Percentiles rank a stretch among this genome's conserved stretches.
Evolutionary conservation across 2,113 vertebrate genomes (phyloP).

Genomic region (Otus sunia): DNA sequence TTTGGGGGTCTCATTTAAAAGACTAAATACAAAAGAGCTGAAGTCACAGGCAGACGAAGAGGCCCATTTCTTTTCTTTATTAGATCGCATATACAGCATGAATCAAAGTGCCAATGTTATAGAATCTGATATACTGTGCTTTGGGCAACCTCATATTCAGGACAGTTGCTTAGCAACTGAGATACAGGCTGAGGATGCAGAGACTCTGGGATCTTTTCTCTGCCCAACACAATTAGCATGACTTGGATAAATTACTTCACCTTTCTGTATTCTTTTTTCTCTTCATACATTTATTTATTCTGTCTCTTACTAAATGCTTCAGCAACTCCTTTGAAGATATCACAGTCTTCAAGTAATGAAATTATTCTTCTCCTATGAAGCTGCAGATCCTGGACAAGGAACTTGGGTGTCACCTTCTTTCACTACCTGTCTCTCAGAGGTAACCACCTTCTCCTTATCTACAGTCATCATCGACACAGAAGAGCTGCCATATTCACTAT

Average conservation of each 20-base stretch:
- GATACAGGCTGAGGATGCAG: slow-evolving; percentile 28
- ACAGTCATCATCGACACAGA: neutral
- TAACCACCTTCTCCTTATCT: neutral
- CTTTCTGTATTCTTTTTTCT: neutral
- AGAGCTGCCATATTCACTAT: neutral
- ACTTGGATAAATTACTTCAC: slow-evolving; percentile 49
- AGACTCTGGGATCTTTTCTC: slow-evolving; percentile 35
- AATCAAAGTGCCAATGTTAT: slow-evolving; percentile 14
- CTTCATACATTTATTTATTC: slow-evolving; percentile 3
- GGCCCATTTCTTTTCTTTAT: neutral
- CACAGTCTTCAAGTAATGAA: neutral
- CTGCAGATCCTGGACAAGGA: neutral
- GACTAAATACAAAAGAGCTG: neutral
- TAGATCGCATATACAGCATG: neutral
- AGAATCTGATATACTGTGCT: slow-evolving; percentile 28
- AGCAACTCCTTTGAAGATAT: neutral
- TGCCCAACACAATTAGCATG: slow-evolving; percentile 13
- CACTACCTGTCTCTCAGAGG: neutral
- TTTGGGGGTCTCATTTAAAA: neutral
- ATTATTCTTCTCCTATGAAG: neutral
- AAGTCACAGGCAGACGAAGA: neutral
- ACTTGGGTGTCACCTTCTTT: neutral
- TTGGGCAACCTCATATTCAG: slow-evolving; percentile 35
- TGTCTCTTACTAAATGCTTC: neutral
- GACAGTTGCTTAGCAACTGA: slow-evolving; percentile 55